Percentiles rank a stretch among this genome's conserved stretches.
phyloP scores from a whole-genome alignment of 2,113 vertebrate species.

The Rhinolophus ferrumequinum region DNA sequence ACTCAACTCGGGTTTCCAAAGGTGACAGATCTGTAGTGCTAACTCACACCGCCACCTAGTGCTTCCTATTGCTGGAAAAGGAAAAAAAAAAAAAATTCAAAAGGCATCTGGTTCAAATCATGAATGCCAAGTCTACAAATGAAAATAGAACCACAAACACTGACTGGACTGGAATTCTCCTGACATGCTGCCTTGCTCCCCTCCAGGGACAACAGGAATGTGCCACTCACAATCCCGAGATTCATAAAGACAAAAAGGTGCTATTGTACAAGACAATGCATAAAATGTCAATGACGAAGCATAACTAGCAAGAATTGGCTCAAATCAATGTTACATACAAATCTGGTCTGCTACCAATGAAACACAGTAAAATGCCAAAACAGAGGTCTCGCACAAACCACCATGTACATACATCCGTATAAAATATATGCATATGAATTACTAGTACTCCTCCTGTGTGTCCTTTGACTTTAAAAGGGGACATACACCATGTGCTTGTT shows the following conservation, averaged over 20 bases:
- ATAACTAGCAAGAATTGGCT: background rate
- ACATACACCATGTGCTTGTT: conserved; percentile 14
- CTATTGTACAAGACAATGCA: conserved; percentile 44
- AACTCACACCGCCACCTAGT: conserved; percentile 81
- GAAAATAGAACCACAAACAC: conserved; percentile 80
- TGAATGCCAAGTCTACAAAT: conserved; percentile 85
- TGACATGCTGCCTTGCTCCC: conserved; percentile 45
- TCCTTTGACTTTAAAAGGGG: conserved; percentile 36
- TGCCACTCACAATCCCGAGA: background rate
- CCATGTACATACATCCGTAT: background rate
- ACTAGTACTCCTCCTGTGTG: background rate
- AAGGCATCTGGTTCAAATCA: conserved; percentile 85
- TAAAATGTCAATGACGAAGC: background rate
- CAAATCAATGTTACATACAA: background rate
- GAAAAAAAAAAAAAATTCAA: background rate
- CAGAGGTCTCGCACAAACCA: background rate
- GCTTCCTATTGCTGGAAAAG: conserved; percentile 69
- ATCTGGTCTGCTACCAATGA: conserved; percentile 27
- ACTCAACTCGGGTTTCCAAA: conserved; percentile 74
- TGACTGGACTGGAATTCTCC: conserved; percentile 69
- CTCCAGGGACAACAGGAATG: conserved; percentile 56
- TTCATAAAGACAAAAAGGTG: conserved; percentile 40
- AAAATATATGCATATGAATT: background rate
- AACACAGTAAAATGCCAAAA: conserved; percentile 26
- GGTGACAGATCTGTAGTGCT: conserved; percentile 69